These are phyloP conservation scores for Megathymus violae DNA, from an alignment of 1,140 invertebrate genomes.

Conservation along the genomic window DNA sequence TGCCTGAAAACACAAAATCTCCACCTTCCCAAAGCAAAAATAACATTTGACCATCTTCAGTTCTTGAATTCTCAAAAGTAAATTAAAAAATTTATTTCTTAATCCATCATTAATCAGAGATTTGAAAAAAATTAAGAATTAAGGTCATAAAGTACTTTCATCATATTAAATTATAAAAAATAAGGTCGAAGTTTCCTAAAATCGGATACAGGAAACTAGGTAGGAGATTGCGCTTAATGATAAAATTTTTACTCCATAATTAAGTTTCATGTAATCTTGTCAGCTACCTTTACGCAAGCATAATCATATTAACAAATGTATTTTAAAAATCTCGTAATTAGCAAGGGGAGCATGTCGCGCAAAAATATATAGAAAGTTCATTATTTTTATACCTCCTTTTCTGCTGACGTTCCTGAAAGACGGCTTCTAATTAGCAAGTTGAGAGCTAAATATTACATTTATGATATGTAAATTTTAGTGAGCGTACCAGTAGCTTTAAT, in stretches of 20 bases:
- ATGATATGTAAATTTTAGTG: constrained; percentile 80
- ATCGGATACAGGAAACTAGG: too few relatives aligned
- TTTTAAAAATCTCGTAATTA: constrained; percentile 23
- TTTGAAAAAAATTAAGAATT: too few relatives aligned
- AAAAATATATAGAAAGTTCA: constrained; percentile 24
- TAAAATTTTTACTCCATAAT: not conserved
- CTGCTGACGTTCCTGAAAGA: constrained; percentile 62
- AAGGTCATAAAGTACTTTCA: too few relatives aligned
- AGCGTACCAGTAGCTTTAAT: constrained; percentile 53
- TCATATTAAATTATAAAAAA: too few relatives aligned
- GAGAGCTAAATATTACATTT: constrained; percentile 82
- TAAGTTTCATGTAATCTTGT: not conserved
- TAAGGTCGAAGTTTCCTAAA: too few relatives aligned
- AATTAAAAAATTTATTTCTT: too few relatives aligned
- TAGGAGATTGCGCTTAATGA: too few relatives aligned
- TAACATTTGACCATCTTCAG: too few relatives aligned
- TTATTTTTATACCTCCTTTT: constrained; percentile 23
- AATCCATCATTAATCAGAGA: too few relatives aligned
- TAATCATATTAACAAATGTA: constrained; percentile 16
- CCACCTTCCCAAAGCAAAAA: too few relatives aligned
- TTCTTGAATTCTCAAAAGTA: too few relatives aligned
- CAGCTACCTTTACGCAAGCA: constrained; percentile 3
- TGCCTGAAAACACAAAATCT: too few relatives aligned
- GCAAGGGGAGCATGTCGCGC: constrained; percentile 2
- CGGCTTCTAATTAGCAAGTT: constrained; percentile 79